phyloP scores from a whole-genome alignment of 2,888 invertebrate genomes.

The Pollenia labialis region DNA sequence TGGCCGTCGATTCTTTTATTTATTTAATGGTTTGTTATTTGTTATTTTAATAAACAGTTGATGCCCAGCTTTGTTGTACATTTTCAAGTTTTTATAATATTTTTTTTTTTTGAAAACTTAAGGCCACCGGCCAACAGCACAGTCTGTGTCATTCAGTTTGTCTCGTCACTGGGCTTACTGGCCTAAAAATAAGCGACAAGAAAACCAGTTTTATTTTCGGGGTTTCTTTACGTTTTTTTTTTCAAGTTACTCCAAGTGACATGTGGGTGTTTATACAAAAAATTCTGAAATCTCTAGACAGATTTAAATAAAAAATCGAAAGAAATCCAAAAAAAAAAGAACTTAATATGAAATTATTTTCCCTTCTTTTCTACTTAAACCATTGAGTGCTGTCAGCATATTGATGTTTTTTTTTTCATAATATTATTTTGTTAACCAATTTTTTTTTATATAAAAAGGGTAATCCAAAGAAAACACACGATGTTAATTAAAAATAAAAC shows the following conservation, averaged over 20 bases:
- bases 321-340: no score
- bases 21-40: slow-evolving; percentile 18
- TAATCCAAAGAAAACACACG: no score
- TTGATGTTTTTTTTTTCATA: slow-evolving; percentile 5
- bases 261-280: not conserved
- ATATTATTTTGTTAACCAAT: slow-evolving; percentile 12
- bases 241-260: not conserved
- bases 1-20: slow-evolving; percentile 29
- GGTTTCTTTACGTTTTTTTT: not conserved
- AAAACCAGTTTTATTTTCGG: not conserved
- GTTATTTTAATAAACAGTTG: slow-evolving; percentile 36
- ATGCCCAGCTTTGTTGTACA: not conserved
- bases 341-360: no score
- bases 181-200: slow-evolving; percentile 2
- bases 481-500: no score
- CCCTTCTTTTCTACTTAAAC: not conserved
- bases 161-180: slow-evolving; percentile 13
- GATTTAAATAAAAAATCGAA: no score
- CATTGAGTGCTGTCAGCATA: not conserved
- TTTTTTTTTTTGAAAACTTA: not conserved
- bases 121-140: slow-evolving; percentile 49
- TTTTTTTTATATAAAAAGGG: not conserved
- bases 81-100: not conserved
- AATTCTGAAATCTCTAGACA: no score
- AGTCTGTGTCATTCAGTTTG: slow-evolving; percentile 31